phyloP scores from a whole-genome alignment of 2,888 invertebrate species.

The Nemurella pictetii region DNA sequence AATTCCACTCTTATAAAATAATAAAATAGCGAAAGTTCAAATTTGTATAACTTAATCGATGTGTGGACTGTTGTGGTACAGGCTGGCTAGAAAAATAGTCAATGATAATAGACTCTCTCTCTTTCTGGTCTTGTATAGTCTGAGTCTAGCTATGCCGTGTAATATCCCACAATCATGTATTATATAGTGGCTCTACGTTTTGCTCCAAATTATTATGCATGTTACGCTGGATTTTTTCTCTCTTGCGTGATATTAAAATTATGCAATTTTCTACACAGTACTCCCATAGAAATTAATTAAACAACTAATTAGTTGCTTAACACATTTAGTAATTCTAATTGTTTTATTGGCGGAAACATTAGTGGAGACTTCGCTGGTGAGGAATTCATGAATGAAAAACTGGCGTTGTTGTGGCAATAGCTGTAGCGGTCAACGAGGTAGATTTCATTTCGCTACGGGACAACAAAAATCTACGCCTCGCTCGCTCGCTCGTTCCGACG shows the following conservation, averaged over 20 bases:
- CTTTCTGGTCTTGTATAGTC: background rate
- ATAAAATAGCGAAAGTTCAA: conserved; percentile 33
- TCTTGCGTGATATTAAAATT: background rate
- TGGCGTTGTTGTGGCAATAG: background rate
- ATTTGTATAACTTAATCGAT: conserved; percentile 6
- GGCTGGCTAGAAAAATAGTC: background rate
- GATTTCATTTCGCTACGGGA: no score
- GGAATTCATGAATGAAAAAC: background rate
- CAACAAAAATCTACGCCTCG: no score
- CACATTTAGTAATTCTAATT: background rate
- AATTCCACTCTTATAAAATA: conserved; percentile 24
- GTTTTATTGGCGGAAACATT: background rate
- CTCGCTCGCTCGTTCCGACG: background rate
- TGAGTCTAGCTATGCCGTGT: background rate
- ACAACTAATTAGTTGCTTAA: background rate
- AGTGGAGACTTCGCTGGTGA: background rate
- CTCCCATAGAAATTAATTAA: background rate
- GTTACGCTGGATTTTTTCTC: background rate
- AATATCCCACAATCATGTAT: background rate
- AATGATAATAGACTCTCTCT: background rate
- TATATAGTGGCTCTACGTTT: background rate
- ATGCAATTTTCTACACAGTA: background rate
- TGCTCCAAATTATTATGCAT: background rate
- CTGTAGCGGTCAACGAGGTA: no score
- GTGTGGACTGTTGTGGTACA: background rate